Conservation (phyloP, 2,888 invertebrate species). For the Dromius quadrimaculatus region DNA sequence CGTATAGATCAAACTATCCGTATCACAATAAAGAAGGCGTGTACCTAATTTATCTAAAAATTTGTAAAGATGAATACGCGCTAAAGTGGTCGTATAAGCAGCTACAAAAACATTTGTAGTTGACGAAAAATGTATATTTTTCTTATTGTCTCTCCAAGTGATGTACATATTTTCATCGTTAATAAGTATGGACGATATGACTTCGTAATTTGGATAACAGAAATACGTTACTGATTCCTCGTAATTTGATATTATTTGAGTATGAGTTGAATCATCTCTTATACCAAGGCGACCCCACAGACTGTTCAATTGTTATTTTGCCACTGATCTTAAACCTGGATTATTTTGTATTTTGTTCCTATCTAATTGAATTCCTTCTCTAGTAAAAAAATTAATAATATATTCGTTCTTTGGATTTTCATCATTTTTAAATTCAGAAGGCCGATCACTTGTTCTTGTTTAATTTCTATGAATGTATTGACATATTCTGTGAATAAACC, state of each 20-base stretch:
- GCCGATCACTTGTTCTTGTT: slow-evolving; percentile 56
- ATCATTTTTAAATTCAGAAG: slow-evolving; percentile 41
- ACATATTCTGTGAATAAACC: slow-evolving; percentile 59
- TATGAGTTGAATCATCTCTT: slow-evolving; percentile 58
- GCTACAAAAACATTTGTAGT: not conserved
- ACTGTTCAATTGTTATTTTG: slow-evolving; percentile 54
- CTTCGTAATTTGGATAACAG: too few species aligned
- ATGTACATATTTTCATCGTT: too few species aligned
- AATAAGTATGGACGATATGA: too few species aligned
- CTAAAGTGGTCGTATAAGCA: not conserved
- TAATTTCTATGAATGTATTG: slow-evolving; percentile 57
- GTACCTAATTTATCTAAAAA: not conserved
- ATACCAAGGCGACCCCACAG: slow-evolving; percentile 59
- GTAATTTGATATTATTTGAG: too few species aligned
- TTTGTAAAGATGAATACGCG: not conserved
- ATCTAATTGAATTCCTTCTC: slow-evolving; percentile 53
- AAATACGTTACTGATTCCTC: too few species aligned
- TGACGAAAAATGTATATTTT: not conserved
- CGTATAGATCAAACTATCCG: not conserved
- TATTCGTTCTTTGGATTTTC: slow-evolving; percentile 50
- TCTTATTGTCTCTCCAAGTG: too few species aligned
- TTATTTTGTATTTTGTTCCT: slow-evolving; percentile 49
- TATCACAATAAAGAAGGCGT: not conserved
- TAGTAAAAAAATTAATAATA: slow-evolving; percentile 41
- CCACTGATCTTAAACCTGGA: slow-evolving; percentile 52